Evolutionary conservation across 2,113 vertebrate genomes (phyloP), one percentile per base, ranked within the genome.

Genomic region (Coturnix japonica): DNA sequence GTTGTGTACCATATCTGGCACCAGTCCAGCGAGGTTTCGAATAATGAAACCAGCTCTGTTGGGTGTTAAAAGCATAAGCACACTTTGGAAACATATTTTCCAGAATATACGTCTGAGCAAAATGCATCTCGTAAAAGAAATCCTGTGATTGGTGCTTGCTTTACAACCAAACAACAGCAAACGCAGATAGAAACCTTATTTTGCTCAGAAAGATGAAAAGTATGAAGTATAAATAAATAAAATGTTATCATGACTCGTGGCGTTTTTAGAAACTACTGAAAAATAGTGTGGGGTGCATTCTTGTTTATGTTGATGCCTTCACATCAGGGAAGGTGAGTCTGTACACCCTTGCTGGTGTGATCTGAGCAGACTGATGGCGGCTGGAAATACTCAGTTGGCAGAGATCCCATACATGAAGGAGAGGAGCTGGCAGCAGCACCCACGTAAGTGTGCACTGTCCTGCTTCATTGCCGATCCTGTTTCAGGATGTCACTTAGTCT

Each of bases 191-290:
- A 7, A 39, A 54, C 69, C 59, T 84, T 81, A 31, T 14, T 76
- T 93, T 94, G 28, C 60, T 85, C 33, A 44, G 30, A 73, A 69
- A 81, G 60, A 39, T 67, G 37, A 64, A 75, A 93, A 57, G 18
- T 64, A 21, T 59, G 22, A 70, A 69, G 46, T 30, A 28, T 75
- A 64, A 28, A 71, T 78, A 64, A 31, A 33, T 61, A 49, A 44
- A 78, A 84, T 30, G 17, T 3, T 3, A 49, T 39, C 11, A 6
- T 72, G 49, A 78, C 31, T 65, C 6, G 4, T 57, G 49, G 46
- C 0, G 0, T 80, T 90, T 86, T 33, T 1, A 1, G 81, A 16
- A 84, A 95, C 37, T 85, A 33, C 39, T 79, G 6, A 77, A 76
- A 92, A 59, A n/a, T 25, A 8, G 54, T 4, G 11, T 54, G 33